Base-by-base conservation (phyloP, 2,797 vertebrate species). In the Yasuhikotakia modesta region DNA sequence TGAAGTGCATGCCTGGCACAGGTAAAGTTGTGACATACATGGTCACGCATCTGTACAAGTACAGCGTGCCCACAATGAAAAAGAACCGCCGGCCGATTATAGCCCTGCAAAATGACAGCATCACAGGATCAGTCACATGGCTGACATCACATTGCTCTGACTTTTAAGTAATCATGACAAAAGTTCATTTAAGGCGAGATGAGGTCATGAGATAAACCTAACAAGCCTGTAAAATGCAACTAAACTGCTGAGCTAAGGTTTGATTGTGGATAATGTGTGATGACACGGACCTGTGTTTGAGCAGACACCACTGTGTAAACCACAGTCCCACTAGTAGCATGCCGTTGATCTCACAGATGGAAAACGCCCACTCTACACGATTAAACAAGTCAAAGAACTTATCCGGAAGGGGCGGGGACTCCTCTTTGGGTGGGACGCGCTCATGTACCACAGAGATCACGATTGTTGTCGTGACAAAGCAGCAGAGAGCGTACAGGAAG, bases 1-100 rank as follows among this genome's bases (percentile, higher is more conserved):
- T 96, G 93, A 99, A 98, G 92, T 99, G 98, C 97, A 97, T 96
- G 86, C 97, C 97, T 21, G 97, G 97, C 86, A 98, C 97, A 84
- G 97, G 97, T 81, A 99, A 94, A 83, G 97, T 99, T 72, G 97
- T 99, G 90, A 98, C 94, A 83, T 99, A 99, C 96, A 99, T 99
- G 70, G 97, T 99, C 88, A 99, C 94, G 89, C 97, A 98, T 67
- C 97, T 94, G 87, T 99, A 99, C 88, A 99, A 88, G 90, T 99
- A 99, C 70, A 99, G 93, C 48, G 97, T 99, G 86, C 97, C 97
- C 86, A 99, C 96, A 82, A 99, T 95, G 92, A 96, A 99, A 91
- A 99, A 98, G 92, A 98, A 99, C 73, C 97, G 95, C 75, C 97
- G 94, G 85, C 95, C 92, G 80, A 98, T 89, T 85, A 99, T 99